Evolutionary conservation across 2,113 vertebrate genomes (phyloP).

Genomic region (Syngnathus floridae): DNA sequence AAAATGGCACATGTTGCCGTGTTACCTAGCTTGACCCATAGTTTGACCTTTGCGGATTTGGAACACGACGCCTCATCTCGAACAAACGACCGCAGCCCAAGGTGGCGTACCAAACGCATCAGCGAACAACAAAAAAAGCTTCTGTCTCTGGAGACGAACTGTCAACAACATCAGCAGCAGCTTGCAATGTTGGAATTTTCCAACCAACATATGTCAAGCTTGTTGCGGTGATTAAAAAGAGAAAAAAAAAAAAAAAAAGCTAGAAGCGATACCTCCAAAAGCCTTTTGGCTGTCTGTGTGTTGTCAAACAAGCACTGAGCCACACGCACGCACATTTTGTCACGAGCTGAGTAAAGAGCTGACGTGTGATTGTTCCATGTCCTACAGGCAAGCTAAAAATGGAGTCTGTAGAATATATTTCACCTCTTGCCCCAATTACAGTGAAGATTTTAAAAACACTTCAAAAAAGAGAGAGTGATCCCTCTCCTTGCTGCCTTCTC

Average conservation of each 20-base stretch:
- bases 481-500: constrained; percentile 8
- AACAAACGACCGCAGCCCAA: constrained; percentile 38
- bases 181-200: constrained; percentile 47
- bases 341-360: constrained; percentile 1
- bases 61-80: constrained; percentile 21
- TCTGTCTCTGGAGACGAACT: constrained; percentile 43
- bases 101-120: constrained; percentile 49
- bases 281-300: constrained; percentile 31
- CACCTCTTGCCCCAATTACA: too few relatives aligned
- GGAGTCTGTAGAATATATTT: too few relatives aligned
- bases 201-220: constrained; percentile 55
- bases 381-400: too few relatives aligned
- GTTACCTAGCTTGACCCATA: constrained; percentile 8
- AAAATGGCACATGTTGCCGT: neutral
- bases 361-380: neutral
- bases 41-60: neutral
- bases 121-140: constrained; percentile 33
- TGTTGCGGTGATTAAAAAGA: constrained; percentile 35
- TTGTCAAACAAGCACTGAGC: constrained; percentile 29
- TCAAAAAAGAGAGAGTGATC: neutral
- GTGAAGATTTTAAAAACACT: neutral
- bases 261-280: constrained; percentile 30
- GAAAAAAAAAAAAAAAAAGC: constrained; percentile 34
- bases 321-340: constrained; percentile 6
- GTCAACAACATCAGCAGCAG: constrained; percentile 48